Base-by-base conservation (phyloP, 2,113 vertebrate species). In the Catharus minimus region DNA sequence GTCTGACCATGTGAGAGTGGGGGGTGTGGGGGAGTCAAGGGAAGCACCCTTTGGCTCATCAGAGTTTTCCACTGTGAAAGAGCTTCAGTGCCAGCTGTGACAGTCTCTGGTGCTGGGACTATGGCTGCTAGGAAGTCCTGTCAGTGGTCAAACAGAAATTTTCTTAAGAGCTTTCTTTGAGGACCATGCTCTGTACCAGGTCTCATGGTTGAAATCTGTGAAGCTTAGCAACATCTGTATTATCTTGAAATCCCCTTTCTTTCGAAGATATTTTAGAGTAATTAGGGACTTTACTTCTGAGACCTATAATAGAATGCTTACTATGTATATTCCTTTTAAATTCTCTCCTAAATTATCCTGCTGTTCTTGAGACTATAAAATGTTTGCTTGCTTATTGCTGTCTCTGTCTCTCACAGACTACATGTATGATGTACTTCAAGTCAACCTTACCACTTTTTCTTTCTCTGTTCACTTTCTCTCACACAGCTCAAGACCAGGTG, bases 61-160 rank as follows among this genome's bases (percentile, higher is more conserved):
- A 22, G 22, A 60, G 12, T 32, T 14, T 4, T 8, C 10, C 7
- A 7, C 23, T 24, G 46, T 15, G 28, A 68, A 86, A 8, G 7
- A 15, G 10, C 4, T 55, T n/a, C 0, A 0, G 5, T 61, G n/a
- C 36, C 19, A 38, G 1, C 55, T n/a, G 8, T 15, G 27, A 52
- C 22, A 7, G 11, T 13, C 19, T 33, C 36, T 61, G 12, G 19
- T 23, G 23, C 13, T 5, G 23, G n/a, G 12, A 77, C 19, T 24
- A 28, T 28, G 39, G 19, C 46, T 53, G 10, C 27, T 27, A 60
- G 22, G 22, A 50, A 44, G 7, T n/a, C 22, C 28, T 23, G n/a
- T 38, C 22, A 23, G 22, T 22, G 38, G 27, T 44, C 27, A 60
- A 15, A 44, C 9, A 49, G 20, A 67, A 38, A 7, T n/a, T 41